phyloP scores from a whole-genome alignment of 2,113 vertebrate species.

The Daubentonia madagascariensis region DNA sequence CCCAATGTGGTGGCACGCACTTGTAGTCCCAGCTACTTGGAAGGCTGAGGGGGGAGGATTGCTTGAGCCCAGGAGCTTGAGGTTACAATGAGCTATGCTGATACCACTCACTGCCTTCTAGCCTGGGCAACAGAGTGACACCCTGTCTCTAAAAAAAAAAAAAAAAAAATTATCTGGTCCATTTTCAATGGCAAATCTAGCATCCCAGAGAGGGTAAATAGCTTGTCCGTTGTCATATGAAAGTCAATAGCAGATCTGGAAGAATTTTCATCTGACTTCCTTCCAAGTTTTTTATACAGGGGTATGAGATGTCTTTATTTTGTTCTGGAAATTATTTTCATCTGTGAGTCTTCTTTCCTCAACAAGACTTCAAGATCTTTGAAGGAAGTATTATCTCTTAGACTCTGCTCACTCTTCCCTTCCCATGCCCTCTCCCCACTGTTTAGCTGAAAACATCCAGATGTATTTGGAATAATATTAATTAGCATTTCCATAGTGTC shows the following conservation, averaged over 20 bases:
- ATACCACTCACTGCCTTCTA: too few species aligned
- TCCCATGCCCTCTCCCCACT: not conserved
- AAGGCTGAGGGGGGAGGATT: too few species aligned
- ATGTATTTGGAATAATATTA: not conserved
- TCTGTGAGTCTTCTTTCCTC: not conserved
- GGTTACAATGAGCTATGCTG: too few species aligned
- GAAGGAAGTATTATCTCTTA: not conserved
- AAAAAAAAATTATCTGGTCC: too few species aligned
- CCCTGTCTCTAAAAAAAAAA: too few species aligned
- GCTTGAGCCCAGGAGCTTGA: too few species aligned
- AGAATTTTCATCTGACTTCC: not conserved
- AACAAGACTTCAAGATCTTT: not conserved
- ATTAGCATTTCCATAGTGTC: not conserved
- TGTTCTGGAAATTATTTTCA: not conserved
- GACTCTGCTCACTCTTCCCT: not conserved
- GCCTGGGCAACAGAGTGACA: too few species aligned
- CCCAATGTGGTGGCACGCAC: too few species aligned
- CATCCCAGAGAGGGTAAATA: not conserved
- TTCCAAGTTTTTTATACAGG: not conserved
- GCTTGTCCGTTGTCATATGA: not conserved
- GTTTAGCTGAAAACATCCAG: not conserved
- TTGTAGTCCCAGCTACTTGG: too few species aligned
- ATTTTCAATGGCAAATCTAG: not conserved
- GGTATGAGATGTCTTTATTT: not conserved
- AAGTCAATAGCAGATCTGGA: not conserved